Evolutionary conservation across 2,888 invertebrate genomes (phyloP).

Genomic region (Ecliptopera silaceata): DNA sequence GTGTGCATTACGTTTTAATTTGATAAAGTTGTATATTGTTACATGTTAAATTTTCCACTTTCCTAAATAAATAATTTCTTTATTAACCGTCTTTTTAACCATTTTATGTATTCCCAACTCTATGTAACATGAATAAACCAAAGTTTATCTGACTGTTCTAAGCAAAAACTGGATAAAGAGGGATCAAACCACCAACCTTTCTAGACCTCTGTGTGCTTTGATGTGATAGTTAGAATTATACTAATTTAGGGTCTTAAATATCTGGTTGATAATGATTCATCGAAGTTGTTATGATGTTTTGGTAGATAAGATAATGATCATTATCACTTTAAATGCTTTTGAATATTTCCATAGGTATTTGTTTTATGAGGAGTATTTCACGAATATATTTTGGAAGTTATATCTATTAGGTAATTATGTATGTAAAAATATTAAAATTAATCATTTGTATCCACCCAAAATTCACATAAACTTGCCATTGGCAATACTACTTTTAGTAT

Average conservation of each 20-base stretch:
- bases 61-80: no score
- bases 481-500: no score
- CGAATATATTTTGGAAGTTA: no score
- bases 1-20: no score
- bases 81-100: constrained; percentile 13
- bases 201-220: constrained; percentile 40
- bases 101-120: neutral
- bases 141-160: constrained; percentile 32
- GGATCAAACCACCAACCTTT: constrained; percentile 44
- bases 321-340: constrained; percentile 5
- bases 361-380: no score
- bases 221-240: constrained; percentile 29
- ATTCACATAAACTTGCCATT: no score
- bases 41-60: no score
- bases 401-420: no score
- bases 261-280: constrained; percentile 20
- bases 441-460: no score
- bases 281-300: constrained; percentile 17
- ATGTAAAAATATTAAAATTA: no score
- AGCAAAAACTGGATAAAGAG: constrained; percentile 56
- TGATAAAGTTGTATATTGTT: no score
- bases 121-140: constrained; percentile 16
- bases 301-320: constrained; percentile 14
- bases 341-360: no score
- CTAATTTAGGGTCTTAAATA: constrained; percentile 24